Evolutionary conservation across 1,140 invertebrate species (phyloP).

Genomic region (Drosophila ambigua): DNA sequence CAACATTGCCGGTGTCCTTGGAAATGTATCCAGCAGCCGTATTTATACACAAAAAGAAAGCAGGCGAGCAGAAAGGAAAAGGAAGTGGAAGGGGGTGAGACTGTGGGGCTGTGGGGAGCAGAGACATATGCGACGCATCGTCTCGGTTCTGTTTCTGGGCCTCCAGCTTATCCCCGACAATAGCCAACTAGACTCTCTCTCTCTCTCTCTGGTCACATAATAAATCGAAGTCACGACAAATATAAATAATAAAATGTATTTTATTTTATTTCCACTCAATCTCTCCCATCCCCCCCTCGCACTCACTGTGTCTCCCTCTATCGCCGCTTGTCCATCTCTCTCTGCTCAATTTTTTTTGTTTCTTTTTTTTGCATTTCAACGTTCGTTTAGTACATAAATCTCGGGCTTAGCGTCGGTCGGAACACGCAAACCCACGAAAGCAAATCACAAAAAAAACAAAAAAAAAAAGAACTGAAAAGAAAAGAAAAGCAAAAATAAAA

Average conservation of each 20-base stretch:
- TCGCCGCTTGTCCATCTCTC: not conserved
- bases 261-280: conserved; percentile 68
- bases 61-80: too few relatives aligned
- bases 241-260: conserved; percentile 81
- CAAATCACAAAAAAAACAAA: conserved; percentile 7
- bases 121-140: too few relatives aligned
- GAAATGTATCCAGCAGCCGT: too few relatives aligned
- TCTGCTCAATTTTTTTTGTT: too few relatives aligned
- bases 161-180: too few relatives aligned
- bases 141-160: too few relatives aligned
- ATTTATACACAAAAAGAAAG: too few relatives aligned
- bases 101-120: too few relatives aligned
- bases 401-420: conserved; percentile 71
- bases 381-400: conserved; percentile 77
- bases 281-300: not conserved
- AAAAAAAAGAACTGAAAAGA: conserved; percentile 14
- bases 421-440: conserved; percentile 6
- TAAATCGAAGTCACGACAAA: conserved; percentile 81
- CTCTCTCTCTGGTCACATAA: conserved; percentile 46
- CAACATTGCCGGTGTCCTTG: too few relatives aligned
- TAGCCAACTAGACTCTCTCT: too few relatives aligned
- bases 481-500: conserved; percentile 13
- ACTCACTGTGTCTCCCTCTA: not conserved
- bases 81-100: too few relatives aligned
- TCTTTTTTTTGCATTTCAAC: conserved; percentile 70